Percentiles rank a stretch among this genome's conserved stretches.
phyloP scores from a whole-genome alignment of 1,140 invertebrate genomes.

The Aphidius ervi region DNA sequence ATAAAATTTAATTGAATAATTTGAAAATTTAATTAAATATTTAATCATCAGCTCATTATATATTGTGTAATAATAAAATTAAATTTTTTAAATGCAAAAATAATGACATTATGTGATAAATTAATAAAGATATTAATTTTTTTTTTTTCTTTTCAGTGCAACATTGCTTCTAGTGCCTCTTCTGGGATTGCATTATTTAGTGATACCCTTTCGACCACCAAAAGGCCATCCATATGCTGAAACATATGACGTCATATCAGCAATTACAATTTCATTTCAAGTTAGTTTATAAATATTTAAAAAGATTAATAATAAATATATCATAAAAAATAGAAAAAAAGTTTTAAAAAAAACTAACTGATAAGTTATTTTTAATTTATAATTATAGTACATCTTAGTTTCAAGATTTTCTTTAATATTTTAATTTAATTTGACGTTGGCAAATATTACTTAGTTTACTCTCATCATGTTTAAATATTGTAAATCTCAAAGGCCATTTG shows the following conservation, averaged over 20 bases:
- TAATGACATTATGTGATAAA: too few relatives aligned
- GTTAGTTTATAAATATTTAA: constrained; percentile 52
- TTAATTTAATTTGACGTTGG: too few relatives aligned
- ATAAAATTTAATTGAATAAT: too few relatives aligned
- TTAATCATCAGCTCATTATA: too few relatives aligned
- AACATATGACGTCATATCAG: constrained; percentile 78
- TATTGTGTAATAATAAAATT: too few relatives aligned
- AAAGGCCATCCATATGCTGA: constrained; percentile 66
- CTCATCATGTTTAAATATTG: neutral
- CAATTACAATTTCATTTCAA: constrained; percentile 84
- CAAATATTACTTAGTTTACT: too few relatives aligned
- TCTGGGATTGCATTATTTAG: constrained; percentile 78
- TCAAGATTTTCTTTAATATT: too few relatives aligned
- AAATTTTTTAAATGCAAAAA: too few relatives aligned
- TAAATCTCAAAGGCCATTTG: neutral
- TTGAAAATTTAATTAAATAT: too few relatives aligned
- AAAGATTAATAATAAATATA: neutral
- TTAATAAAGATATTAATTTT: neutral
- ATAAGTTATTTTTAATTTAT: too few relatives aligned
- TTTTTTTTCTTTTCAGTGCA: constrained; percentile 58
- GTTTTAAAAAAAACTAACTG: neutral
- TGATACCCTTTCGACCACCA: constrained; percentile 83
- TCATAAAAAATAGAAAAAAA: neutral
- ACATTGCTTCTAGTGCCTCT: constrained; percentile 83
- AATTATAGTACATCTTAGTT: too few relatives aligned